Conservation (phyloP, 30 jellyfish, hydroid and myxozoan genomes). For the Cassiopea andromeda region DNA sequence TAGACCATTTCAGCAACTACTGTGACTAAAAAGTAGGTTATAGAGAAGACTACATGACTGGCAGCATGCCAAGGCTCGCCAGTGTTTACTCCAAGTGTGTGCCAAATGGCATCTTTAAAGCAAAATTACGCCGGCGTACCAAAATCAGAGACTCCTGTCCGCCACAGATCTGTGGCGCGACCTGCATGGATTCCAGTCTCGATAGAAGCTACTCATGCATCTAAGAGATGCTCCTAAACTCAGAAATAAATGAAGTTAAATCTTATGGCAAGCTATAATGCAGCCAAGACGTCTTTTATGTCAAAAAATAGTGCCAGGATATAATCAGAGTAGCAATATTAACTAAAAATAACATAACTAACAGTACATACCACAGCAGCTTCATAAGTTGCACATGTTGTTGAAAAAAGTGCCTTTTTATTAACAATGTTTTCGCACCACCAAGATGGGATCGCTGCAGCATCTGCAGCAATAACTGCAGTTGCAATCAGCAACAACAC, state of each 20-base stretch:
- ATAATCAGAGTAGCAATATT: neutral
- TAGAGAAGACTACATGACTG: no score
- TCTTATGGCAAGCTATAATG: neutral
- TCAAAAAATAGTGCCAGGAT: neutral
- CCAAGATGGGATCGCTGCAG: slow-evolving; percentile 24
- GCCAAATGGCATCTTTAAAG: no score
- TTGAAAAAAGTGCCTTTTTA: neutral
- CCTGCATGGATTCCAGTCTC: neutral
- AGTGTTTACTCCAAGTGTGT: no score
- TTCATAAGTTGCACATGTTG: slow-evolving; percentile 65
- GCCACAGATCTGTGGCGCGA: no score
- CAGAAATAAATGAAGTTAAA: neutral
- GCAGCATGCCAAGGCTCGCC: no score
- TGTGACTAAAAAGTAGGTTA: no score
- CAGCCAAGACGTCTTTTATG: neutral
- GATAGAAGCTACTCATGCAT: neutral
- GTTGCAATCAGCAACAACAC: slow-evolving; percentile 63
- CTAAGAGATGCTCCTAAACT: neutral
- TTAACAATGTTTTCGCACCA: slow-evolving; percentile 16
- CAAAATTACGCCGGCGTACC: no score
- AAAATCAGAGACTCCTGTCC: no score
- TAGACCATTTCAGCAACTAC: no score
- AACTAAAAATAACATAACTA: neutral
- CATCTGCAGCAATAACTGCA: slow-evolving; percentile 67
- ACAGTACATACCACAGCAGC: slow-evolving; percentile 68